Evolutionary conservation across 2,797 vertebrate species (phyloP), one percentile per base, ranked within the genome.

Genomic region (Sebastes hubbsi): DNA sequence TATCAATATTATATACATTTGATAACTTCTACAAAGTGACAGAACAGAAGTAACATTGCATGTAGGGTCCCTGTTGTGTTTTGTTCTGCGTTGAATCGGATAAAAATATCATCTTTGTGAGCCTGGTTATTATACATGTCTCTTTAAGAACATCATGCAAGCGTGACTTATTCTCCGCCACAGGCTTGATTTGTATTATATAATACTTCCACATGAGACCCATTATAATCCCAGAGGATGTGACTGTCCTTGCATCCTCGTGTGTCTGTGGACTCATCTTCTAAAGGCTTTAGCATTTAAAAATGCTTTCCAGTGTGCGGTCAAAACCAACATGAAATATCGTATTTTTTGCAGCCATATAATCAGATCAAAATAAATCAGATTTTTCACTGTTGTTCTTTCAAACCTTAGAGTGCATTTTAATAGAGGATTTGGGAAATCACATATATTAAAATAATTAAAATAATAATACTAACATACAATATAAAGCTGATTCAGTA

Each of bases 181-280:
- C 22, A 67, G 85, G 88, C 79, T 73, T 81, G 49, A 75, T 89
- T 75, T 87, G 42, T 9, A 71, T 94, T 93, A 94, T 77, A 72
- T 92, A 94, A 94, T 73, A 38, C 65, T 81, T 86, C 75, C 84
- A 88, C 75, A 86, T 20, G 69, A 89, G 59, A 62, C 58, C 58
- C 69, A 64, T 83, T 78, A 75, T 78, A 78, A 84, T 84, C 84
- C 68, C 72, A 66, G 34, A 80, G 58, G 61, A 87, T 22, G 52
- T 9, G 66, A 76, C 36, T 13, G 29, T n/a, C 34, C 54, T 5
- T 38, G 36, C 68, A n/a, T 29, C 58, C 46, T 27, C 29, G 1
- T 52, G 52, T 20, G 18, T 46, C 42, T 46, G 42, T 9, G 36
- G 52, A 73, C 72, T 27, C 62, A 29, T 62, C 34, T 22, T 69